Conservation (phyloP, 2,797 vertebrate species). For the Buceros bicornis region DNA sequence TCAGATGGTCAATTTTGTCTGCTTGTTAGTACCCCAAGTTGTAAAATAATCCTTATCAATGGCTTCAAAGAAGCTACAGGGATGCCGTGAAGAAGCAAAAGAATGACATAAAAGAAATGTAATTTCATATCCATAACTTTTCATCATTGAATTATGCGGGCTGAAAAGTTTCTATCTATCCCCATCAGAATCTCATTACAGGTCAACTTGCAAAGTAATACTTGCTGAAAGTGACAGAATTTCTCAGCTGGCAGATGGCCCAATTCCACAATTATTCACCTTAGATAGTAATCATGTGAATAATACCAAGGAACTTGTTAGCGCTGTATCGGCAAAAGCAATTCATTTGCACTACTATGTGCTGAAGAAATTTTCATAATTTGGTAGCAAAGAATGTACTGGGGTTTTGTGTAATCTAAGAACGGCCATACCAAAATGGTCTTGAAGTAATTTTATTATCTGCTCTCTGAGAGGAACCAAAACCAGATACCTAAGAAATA, state of each 20-base stretch:
- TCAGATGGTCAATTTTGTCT: neutral
- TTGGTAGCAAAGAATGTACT: neutral
- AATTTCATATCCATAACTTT: slow-evolving; percentile 38
- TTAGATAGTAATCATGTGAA: neutral
- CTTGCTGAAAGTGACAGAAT: slow-evolving; percentile 42
- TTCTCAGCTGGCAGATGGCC: slow-evolving; percentile 41
- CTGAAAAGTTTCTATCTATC: slow-evolving; percentile 44
- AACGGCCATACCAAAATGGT: neutral
- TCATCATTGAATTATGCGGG: slow-evolving; percentile 49
- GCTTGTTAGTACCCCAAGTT: neutral
- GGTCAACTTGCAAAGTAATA: slow-evolving; percentile 60
- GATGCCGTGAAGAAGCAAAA: neutral
- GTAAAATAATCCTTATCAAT: neutral
- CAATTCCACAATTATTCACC: slow-evolving; percentile 40
- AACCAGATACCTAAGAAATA: neutral
- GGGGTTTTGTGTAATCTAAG: neutral
- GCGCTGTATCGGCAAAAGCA: neutral
- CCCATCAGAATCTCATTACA: slow-evolving; percentile 67
- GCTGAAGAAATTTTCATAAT: neutral
- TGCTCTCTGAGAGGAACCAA: neutral
- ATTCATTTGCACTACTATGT: neutral
- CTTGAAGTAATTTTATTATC: neutral
- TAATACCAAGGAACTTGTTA: neutral
- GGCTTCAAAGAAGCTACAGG: neutral
- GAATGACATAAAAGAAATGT: slow-evolving; percentile 4